Conservation (phyloP, 2,113 vertebrate genomes). For the Chionis minor region DNA sequence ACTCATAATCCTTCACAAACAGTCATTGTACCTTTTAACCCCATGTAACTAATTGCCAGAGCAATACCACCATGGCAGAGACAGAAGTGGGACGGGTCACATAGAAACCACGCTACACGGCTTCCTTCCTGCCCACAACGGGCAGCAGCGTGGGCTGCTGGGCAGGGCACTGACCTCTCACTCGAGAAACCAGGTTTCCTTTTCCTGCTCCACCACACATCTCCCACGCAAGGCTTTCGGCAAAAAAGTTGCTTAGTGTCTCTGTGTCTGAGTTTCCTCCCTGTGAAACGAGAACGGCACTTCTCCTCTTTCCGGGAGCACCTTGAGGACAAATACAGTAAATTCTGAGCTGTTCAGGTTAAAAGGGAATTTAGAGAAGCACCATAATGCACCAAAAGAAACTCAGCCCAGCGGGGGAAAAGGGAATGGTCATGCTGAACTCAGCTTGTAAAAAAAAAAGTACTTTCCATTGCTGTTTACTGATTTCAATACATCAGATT, state of each 20-base stretch:
- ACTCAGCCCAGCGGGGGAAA: background rate
- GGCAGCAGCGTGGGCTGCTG: background rate
- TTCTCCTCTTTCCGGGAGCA: background rate
- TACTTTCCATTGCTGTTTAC: background rate
- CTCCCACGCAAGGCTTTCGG: fast-evolving
- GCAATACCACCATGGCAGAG: background rate
- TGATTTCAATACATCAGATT: background rate
- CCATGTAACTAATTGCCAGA: background rate
- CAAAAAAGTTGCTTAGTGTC: background rate
- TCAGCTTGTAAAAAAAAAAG: background rate
- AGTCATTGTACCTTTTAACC: background rate
- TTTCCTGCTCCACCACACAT: background rate
- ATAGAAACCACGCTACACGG: fast-evolving
- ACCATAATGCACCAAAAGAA: background rate
- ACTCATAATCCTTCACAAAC: background rate
- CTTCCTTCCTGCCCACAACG: background rate
- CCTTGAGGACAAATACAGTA: background rate
- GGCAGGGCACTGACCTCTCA: background rate
- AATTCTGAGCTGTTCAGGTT: background rate
- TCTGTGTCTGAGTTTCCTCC: background rate
- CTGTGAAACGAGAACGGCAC: background rate
- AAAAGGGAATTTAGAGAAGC: background rate
- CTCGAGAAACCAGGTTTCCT: background rate
- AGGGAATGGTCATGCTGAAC: background rate
- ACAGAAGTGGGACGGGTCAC: background rate